Conservation (phyloP, 2,113 vertebrate genomes). For the Cyprinus carpio region DNA sequence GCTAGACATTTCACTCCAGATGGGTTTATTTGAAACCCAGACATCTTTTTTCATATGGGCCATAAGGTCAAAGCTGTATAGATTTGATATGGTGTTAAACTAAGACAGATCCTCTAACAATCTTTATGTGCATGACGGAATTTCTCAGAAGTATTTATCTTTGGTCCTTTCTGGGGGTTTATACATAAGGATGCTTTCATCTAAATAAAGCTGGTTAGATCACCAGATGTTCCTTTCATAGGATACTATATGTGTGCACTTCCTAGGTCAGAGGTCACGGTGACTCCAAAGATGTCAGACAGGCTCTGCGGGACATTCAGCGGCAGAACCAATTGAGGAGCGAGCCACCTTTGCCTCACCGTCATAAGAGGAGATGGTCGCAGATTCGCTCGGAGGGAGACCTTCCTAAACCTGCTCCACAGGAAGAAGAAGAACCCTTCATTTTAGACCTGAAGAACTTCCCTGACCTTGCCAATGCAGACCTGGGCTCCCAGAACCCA, state of each 20-base stretch:
- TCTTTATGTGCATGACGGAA: slow-evolving; percentile 47
- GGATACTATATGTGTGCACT: slow-evolving; percentile 9
- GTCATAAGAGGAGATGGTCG: slow-evolving; percentile 61
- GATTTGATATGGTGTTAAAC: slow-evolving; percentile 54
- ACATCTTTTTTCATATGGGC: slow-evolving; percentile 23
- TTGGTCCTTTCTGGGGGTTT: slow-evolving; percentile 16
- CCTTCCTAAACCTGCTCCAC: slow-evolving; percentile 28
- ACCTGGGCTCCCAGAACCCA: slow-evolving; percentile 81
- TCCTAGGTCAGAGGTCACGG: slow-evolving; percentile 66
- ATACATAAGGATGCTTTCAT: slow-evolving; percentile 17
- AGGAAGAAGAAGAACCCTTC: slow-evolving; percentile 73
- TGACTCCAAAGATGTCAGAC: not conserved
- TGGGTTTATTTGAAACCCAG: slow-evolving; percentile 56
- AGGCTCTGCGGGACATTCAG: slow-evolving; percentile 60
- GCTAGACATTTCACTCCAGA: slow-evolving; percentile 59
- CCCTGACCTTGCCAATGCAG: slow-evolving; percentile 78
- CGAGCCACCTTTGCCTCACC: slow-evolving; percentile 39
- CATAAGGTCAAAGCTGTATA: slow-evolving; percentile 58
- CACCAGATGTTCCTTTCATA: slow-evolving; percentile 19
- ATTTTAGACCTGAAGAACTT: slow-evolving; percentile 84
- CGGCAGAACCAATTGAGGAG: slow-evolving; percentile 65
- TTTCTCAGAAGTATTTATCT: slow-evolving; percentile 42
- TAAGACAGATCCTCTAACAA: slow-evolving; percentile 39
- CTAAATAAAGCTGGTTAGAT: not conserved
- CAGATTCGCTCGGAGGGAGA: slow-evolving; percentile 54